These are phyloP conservation scores for Anticlea derivata DNA, from an alignment of 2,888 invertebrate genomes.

Conservation along the genomic window DNA sequence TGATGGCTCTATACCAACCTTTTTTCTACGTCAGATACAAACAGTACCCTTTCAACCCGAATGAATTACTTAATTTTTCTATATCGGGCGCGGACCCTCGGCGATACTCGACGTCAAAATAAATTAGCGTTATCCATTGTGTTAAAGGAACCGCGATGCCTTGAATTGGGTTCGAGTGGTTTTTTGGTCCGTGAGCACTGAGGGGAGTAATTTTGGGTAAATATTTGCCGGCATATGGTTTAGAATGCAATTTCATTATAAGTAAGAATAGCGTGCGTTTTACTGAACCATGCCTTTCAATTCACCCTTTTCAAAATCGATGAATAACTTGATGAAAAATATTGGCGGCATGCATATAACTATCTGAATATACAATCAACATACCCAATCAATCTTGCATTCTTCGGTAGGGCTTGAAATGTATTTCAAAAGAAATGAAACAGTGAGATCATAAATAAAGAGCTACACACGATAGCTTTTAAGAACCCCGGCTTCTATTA, in stretches of 20 bases:
- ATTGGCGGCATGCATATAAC: not conserved
- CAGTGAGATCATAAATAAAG: conserved; percentile 39
- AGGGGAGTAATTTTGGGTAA: conserved; percentile 51
- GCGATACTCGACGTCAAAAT: conserved; percentile 68
- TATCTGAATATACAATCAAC: not conserved
- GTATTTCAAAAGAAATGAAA: conserved; percentile 31
- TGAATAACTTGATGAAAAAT: conserved; percentile 6
- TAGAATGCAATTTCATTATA: conserved; percentile 32
- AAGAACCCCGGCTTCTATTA: conserved; percentile 28
- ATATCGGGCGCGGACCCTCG: conserved; percentile 63
- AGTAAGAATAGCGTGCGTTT: conserved; percentile 16
- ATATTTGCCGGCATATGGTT: conserved; percentile 46
- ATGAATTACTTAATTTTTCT: conserved; percentile 82
- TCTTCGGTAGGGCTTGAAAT: conserved; percentile 26
- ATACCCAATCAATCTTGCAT: conserved; percentile 27
- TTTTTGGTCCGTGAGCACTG: conserved; percentile 53
- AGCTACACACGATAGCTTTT: conserved; percentile 31
- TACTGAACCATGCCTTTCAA: conserved; percentile 7
- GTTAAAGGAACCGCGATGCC: conserved; percentile 53
- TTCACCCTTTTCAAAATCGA: not conserved
- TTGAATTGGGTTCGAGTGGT: conserved; percentile 60
- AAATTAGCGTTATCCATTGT: conserved; percentile 72
- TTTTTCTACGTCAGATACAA: conserved; percentile 78
- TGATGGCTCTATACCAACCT: conserved; percentile 68
- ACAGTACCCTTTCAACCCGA: conserved; percentile 77